Evolutionary conservation across 2,888 invertebrate genomes (phyloP).

Genomic region (Tinea pellionella): DNA sequence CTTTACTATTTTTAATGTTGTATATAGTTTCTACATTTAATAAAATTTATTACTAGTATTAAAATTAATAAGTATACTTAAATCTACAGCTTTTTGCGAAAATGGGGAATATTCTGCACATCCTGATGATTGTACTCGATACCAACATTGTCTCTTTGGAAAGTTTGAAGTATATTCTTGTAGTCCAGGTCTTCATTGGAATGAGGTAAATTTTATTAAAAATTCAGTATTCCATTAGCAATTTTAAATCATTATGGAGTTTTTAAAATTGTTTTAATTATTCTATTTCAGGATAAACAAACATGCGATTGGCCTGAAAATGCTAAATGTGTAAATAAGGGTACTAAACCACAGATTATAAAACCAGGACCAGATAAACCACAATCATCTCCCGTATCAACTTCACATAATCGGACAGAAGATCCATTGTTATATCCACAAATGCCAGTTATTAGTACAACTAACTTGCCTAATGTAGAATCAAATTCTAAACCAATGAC

Average conservation of each 20-base stretch:
- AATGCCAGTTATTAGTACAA: background rate
- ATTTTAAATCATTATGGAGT: no score
- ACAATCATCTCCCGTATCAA: slow-evolving; percentile 16
- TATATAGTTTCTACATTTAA: background rate
- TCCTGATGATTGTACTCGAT: slow-evolving; percentile 78
- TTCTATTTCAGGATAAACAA: slow-evolving; percentile 58
- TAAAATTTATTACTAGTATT: background rate
- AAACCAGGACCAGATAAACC: slow-evolving; percentile 15
- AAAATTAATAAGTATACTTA: background rate
- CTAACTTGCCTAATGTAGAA: background rate
- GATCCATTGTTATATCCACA: background rate
- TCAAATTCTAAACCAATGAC: background rate
- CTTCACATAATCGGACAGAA: slow-evolving; percentile 15
- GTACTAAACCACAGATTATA: slow-evolving; percentile 18
- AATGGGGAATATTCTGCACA: slow-evolving; percentile 74
- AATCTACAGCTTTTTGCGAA: slow-evolving; percentile 57
- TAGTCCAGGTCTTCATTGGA: slow-evolving; percentile 79
- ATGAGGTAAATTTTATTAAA: slow-evolving; percentile 57
- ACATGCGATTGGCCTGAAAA: slow-evolving; percentile 80
- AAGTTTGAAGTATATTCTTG: slow-evolving; percentile 79
- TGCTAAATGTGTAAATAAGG: slow-evolving; percentile 65
- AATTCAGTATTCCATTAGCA: background rate
- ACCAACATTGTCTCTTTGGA: slow-evolving; percentile 83
- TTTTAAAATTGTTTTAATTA: no score
- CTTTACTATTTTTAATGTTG: background rate